These are phyloP conservation scores for Pseudotriccus pelzelni DNA, from an alignment of 2,797 vertebrate species.

Conservation along the genomic window DNA sequence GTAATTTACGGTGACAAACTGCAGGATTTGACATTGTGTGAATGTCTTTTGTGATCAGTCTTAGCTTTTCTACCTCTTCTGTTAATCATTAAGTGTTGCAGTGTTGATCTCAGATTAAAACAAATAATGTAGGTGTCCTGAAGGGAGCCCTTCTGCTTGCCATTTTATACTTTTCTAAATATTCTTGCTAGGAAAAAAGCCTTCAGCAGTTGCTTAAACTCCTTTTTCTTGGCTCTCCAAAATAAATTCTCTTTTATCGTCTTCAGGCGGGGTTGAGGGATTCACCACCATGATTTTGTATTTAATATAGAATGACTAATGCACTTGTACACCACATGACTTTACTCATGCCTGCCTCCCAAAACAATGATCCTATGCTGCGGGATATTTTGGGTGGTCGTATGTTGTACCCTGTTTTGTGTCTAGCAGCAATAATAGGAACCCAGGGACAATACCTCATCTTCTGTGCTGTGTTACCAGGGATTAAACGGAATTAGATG, in stretches of 20 bases:
- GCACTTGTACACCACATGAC: neutral
- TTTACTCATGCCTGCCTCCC: neutral
- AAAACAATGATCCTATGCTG: accelerated
- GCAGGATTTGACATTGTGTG: neutral
- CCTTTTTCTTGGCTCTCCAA: neutral
- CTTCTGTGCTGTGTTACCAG: neutral
- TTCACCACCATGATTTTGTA: neutral
- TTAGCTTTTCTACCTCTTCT: neutral
- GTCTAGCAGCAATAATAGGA: neutral
- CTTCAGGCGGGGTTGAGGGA: neutral
- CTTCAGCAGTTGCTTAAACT: neutral
- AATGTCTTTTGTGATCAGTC: neutral
- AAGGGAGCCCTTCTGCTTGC: neutral
- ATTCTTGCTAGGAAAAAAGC: neutral
- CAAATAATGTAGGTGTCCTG: neutral
- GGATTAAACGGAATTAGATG: slow-evolving; percentile 16
- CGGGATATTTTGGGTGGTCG: neutral
- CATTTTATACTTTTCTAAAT: neutral
- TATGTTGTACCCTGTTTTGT: neutral
- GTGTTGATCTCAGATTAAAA: neutral
- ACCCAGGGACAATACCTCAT: neutral
- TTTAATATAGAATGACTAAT: neutral
- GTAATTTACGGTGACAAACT: neutral
- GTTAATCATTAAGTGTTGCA: neutral
- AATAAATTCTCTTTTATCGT: neutral